Base-by-base conservation (phyloP, 2,113 vertebrate species). In the Origma solitaria region DNA sequence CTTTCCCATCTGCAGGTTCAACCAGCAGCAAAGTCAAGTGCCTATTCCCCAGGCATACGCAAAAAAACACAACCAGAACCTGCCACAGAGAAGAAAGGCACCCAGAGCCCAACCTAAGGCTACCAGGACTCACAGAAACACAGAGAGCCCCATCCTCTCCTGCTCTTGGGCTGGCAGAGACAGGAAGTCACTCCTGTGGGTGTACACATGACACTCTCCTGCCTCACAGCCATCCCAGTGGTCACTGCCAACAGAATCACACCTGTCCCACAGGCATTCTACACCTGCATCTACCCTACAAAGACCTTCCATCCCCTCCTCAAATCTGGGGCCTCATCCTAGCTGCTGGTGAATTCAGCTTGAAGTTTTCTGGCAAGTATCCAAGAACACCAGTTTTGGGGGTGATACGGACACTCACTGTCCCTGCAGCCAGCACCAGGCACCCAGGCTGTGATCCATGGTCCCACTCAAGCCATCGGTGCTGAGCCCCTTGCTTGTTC, bases 21-120 rank as follows among this genome's bases (percentile, higher is more conserved):
- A 47, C 4, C n/a, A 37, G 5, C n/a, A 82, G 30, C 6, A 71
- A 85, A 49, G 9, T 6, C 2, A 5, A 60, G 13, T 4, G 3
- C 31, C 5, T 7, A 15, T 21, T 23, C 15, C 21, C 1, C 1
- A 10, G 16, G 10, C 19, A 28, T 13, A 45, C 1, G 0, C 5
- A 42, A 50, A 84, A 47, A 47, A 35, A 2, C 19, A 35, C 31
- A 15, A 53, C 4, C 16, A 31, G 27, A 30, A n/a, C 40, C 51
- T 57, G 42, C 7, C 28, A 31, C n/a, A 79, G 28, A 45, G 50
- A 49, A 70, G 42, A 14, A 49, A 53, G 38, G 11, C 11, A 15
- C 7, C 33, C 51, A 33, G 8, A 75, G 24, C 15, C 11, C n/a
- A 71, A 30, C 12, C 13, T 25, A 65, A 58, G 1, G 5, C 11